Conservation (phyloP, 2,113 vertebrate species). For the Rhinogobius similis region DNA sequence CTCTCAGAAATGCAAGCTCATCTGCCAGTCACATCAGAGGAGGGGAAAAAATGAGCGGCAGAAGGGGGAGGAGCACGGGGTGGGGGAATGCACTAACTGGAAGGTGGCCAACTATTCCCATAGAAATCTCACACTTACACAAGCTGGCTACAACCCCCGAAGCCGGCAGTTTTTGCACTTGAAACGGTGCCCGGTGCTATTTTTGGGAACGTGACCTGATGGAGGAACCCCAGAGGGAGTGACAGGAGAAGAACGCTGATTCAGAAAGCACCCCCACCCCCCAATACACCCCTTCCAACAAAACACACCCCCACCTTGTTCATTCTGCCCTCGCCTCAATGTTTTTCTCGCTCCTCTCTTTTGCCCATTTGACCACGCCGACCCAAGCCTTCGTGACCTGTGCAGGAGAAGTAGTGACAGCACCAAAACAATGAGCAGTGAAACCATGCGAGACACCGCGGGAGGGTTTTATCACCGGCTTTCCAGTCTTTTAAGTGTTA, state of each 20-base stretch:
- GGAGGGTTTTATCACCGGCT: constrained; percentile 2
- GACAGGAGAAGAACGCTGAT: constrained; percentile 75
- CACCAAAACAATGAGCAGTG: background rate
- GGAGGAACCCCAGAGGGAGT: constrained; percentile 91
- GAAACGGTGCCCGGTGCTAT: constrained; percentile 94
- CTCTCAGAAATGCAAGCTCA: constrained; percentile 83
- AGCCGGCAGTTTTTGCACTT: constrained; percentile 90
- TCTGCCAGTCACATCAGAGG: constrained; percentile 91
- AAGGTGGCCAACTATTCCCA: constrained; percentile 91
- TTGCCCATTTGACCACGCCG: constrained; percentile 20
- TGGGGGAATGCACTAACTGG: constrained; percentile 70
- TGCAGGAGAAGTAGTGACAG: constrained; percentile 1
- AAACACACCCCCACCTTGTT: constrained; percentile 27
- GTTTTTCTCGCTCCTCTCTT: constrained; percentile 21
- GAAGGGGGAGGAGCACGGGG: constrained; percentile 6
- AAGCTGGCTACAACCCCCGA: constrained; percentile 90
- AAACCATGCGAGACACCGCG: constrained; percentile 7
- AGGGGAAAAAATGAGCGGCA: constrained; percentile 66
- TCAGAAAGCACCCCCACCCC: constrained; percentile 53
- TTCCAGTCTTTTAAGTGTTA: constrained; percentile 4
- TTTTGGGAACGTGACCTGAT: constrained; percentile 93
- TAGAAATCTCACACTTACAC: constrained; percentile 89
- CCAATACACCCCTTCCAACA: background rate
- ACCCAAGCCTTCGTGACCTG: constrained; percentile 29
- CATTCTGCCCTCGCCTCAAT: constrained; percentile 37